These are phyloP conservation scores for Hypotaenidia philippensis DNA, from an alignment of 2,797 vertebrate genomes.

Conservation along the genomic window DNA sequence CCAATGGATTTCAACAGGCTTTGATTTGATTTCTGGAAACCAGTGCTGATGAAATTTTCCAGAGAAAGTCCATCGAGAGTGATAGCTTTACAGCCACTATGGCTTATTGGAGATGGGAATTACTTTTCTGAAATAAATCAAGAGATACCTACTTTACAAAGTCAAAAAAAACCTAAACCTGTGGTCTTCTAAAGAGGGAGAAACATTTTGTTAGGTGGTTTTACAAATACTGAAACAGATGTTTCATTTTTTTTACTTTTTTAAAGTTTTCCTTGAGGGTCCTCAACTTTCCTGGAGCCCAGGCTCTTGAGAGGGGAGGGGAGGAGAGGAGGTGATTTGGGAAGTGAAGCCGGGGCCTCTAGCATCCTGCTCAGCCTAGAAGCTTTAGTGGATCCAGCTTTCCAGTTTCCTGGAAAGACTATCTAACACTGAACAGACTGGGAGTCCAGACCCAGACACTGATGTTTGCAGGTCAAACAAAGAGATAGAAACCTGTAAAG, in stretches of 20 bases:
- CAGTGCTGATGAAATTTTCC: not conserved
- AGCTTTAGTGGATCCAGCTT: not conserved
- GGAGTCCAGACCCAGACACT: not conserved
- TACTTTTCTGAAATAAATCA: not conserved
- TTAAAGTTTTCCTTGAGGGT: not conserved
- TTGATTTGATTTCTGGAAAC: not conserved
- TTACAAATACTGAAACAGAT: not conserved
- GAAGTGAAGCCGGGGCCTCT: not conserved
- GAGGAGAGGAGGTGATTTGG: fast-evolving
- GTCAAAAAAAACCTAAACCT: not conserved
- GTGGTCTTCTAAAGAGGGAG: not conserved
- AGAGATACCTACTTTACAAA: not conserved
- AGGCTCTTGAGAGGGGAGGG: not conserved
- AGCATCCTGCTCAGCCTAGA: not conserved
- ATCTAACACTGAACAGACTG: not conserved
- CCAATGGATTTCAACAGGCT: not conserved
- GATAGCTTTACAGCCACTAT: not conserved
- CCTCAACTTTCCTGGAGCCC: not conserved
- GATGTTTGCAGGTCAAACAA: not conserved
- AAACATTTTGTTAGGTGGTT: not conserved
- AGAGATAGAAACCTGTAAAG: not conserved
- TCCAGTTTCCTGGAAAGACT: not conserved
- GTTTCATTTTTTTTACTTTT: not conserved
- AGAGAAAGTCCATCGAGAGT: not conserved
- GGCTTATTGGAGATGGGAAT: not conserved